Evolutionary conservation across 2,888 invertebrate genomes (phyloP), one percentile per base, ranked within the genome.

Genomic region (Tolmerus cingulatus): DNA sequence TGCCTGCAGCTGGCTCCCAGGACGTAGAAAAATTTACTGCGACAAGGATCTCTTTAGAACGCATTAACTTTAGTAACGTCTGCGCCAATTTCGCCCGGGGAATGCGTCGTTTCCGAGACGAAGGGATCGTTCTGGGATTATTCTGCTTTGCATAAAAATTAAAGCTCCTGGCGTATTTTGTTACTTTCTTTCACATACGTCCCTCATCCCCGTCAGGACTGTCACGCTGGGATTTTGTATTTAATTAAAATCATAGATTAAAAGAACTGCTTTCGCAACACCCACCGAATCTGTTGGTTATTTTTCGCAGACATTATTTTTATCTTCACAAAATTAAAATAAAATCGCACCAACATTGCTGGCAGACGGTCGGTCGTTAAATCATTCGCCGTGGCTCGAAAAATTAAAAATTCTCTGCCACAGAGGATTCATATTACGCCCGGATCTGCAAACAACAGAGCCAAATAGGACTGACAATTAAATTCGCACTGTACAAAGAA

Each of bases 241-340:
- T 78, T 78, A 78, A 78, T 78, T 78, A 78, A 78, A 78, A 78
- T 78, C 40, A 40, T 23, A 78, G 78, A 78, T 78, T 23, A 78
- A 78, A 78, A 78, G 78, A 23, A 78, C 9, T 66, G 66, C 23
- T 51, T 8, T 51, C 51, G 66, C 23, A 66, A n/a, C 7, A 51
- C n/a, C 51, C 27, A 23, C 27, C 66, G 19, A 19, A 12, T 66
- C 66, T 27, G 66, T 66, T 9, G 66, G 66, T 66, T 27, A 66
- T 66, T 66, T 66, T 66, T 66, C 27, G 12, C 66, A 66, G 66
- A 66, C 8, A 66, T 66, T 66, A 66, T 66, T 66, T 66, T 66
- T 66, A 66, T 66, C 66, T 23, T 66, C 12, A 66, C 27, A 66
- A 66, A 66, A 66, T 66, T 66, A 66, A 66, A 66, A 66, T 66